Evolutionary conservation across 2,113 vertebrate species (phyloP), one percentile per base, ranked within the genome.

Genomic region (Emberiza fucata): DNA sequence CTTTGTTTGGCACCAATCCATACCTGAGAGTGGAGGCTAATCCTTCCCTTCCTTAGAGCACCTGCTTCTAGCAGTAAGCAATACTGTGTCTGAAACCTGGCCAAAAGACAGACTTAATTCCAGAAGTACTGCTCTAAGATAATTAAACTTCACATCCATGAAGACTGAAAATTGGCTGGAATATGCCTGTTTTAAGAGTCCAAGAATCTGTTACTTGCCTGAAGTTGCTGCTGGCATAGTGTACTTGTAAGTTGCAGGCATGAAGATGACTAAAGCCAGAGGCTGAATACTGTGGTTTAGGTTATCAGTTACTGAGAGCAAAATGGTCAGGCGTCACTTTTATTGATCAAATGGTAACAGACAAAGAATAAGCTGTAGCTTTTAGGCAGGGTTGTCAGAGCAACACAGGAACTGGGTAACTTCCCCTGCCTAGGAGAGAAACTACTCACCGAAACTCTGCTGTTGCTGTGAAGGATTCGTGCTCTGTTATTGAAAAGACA

Each of bases 401-500:
- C 28, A 82, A 61, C 33, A 70, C 1, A 60, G 31, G 39, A 90
- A 51, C 15, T 42, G 63, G 33, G 0, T 77, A 77, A 57, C 35
- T 63, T 33, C 14, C 21, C 27, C 33, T n/a, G 24, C 11, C 63
- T 48, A 42, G 27, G 31, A 81, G 15, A 92, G 27, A 53, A 86
- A 44, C 15, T 29, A 89, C 95, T 44, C 60, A 99, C 99, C 99
- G 99, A 96, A 99, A 99, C 53, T 99, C 99, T 0, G 98, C 98
- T 1, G 99, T 99, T 77, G 99, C 99, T 5, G 98, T 98, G 91
- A 99, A 99, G 39, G 99, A 99, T 93, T 99, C 99, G 0, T 98
- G 98, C 86, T 99, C 99, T 0, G 99, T 99, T 98, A 99, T 99
- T 47, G 99, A 99, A 96, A 99, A 99, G 44, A 99, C 98, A 4